Evolutionary conservation across 1,140 invertebrate genomes (phyloP), one percentile per base, ranked within the genome.

Genomic region (Rhopalosiphum padi): DNA sequence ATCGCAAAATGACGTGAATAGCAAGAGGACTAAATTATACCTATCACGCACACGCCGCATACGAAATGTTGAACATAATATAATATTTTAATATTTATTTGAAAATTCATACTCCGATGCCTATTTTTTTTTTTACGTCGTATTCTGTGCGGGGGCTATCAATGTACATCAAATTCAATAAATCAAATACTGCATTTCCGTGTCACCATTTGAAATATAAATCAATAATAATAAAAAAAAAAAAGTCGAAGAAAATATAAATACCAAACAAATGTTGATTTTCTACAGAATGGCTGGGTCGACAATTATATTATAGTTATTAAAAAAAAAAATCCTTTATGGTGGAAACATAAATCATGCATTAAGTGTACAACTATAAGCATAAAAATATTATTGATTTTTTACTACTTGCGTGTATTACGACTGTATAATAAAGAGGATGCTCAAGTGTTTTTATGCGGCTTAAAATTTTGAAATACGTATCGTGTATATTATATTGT

Each of bases 21-120:
- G n/a, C n/a, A n/a, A 77, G n/a, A 77, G 60, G 60, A n/a, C 60
- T 77, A 77, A 77, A 77, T 68, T n/a, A 68, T 77, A 77, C 30
- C 60, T 77, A 77, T n/a, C 60, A 77, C 60, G 60, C 4, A 35
- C 11, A 77, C 30, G 6, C 4, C n/a, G 15, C 30, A n/a, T 77
- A 77, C 30, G 6, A 77, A 77, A 77, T 77, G 11, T 77, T 77
- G 60, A 68, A 77, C 18, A 77, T n/a, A 77, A 77, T n/a, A n/a
- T 15, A n/a, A 77, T 77, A n/a, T 77, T 77, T 77, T 77, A 77
- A 77, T 77, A 77, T 77, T 77, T 77, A 35, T 68, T 77, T n/a
- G 15, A 77, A 77, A 77, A 77, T n/a, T 77, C 60, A n/a, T 77
- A n/a, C 11, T 77, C 30, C n/a, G 60, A 68, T 11, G 60, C 25